Conservation (phyloP, 2,113 vertebrate genomes). For the Megaceryle maxima region DNA sequence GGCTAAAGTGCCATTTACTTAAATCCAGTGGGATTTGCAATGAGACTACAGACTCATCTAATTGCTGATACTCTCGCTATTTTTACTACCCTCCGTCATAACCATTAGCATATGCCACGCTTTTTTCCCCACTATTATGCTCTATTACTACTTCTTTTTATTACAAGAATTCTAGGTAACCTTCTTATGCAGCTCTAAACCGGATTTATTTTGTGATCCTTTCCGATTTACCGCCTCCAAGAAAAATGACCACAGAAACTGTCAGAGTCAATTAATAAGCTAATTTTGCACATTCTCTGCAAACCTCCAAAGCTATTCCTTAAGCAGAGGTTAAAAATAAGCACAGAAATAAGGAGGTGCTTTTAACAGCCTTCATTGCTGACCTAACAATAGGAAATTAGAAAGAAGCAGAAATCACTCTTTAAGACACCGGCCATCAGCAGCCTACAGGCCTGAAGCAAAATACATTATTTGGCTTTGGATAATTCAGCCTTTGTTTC, state of each 20-base stretch:
- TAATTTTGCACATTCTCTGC: neutral
- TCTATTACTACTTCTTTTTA: neutral
- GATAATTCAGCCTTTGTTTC: neutral
- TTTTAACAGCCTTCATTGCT: neutral
- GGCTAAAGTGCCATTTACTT: neutral
- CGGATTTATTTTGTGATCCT: neutral
- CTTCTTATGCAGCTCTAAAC: neutral
- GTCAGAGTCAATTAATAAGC: neutral
- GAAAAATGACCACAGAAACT: neutral
- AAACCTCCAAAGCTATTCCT: neutral
- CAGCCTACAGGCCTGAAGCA: neutral
- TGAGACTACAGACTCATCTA: neutral
- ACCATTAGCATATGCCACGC: neutral
- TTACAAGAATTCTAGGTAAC: neutral
- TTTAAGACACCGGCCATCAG: neutral
- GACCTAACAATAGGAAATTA: neutral
- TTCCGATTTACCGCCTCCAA: neutral
- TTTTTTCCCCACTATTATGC: neutral
- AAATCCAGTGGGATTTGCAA: neutral
- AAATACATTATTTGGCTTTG: neutral
- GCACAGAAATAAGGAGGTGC: neutral
- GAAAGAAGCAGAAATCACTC: neutral
- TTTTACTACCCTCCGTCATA: neutral
- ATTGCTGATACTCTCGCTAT: neutral
- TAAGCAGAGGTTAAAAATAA: neutral